Conservation (phyloP, 2,888 invertebrate species). For the Drosophila emarginata region DNA sequence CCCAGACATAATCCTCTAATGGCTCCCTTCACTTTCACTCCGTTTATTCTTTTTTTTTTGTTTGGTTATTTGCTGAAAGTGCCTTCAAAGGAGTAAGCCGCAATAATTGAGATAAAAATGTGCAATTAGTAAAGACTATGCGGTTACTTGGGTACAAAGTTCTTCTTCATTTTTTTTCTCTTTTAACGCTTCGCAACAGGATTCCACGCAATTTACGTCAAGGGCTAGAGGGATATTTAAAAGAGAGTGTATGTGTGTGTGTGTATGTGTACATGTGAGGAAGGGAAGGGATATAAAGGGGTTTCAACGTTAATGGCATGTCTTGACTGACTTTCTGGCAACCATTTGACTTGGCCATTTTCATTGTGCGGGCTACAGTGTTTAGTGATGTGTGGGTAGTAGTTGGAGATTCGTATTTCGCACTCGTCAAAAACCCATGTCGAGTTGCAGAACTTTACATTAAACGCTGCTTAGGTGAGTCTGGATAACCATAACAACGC, state of each 20-base stretch:
- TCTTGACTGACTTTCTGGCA: slow-evolving; percentile 18
- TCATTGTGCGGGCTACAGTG: slow-evolving; percentile 26
- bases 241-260: not conserved
- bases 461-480: slow-evolving; percentile 41
- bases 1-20: slow-evolving; percentile 40
- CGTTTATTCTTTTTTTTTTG: no score
- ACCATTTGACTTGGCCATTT: slow-evolving; percentile 41
- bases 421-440: slow-evolving; percentile 27
- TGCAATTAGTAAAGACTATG: slow-evolving; percentile 62
- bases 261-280: no score
- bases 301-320: not conserved
- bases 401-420: slow-evolving; percentile 10
- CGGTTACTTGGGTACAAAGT: slow-evolving; percentile 29
- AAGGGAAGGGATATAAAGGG: not conserved
- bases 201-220: slow-evolving; percentile 65
- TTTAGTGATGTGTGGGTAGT: not conserved
- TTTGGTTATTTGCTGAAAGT: not conserved
- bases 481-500: slow-evolving; percentile 20
- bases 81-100: slow-evolving; percentile 55
- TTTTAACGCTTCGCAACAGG: slow-evolving; percentile 34
- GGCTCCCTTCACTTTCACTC: slow-evolving; percentile 4
- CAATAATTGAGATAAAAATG: slow-evolving; percentile 73
- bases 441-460: slow-evolving; percentile 28
- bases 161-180: not conserved
- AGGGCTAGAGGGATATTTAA: slow-evolving; percentile 21